These are phyloP conservation scores for Monochamus alternatus DNA, from an alignment of 2,888 invertebrate genomes.

Conservation along the genomic window DNA sequence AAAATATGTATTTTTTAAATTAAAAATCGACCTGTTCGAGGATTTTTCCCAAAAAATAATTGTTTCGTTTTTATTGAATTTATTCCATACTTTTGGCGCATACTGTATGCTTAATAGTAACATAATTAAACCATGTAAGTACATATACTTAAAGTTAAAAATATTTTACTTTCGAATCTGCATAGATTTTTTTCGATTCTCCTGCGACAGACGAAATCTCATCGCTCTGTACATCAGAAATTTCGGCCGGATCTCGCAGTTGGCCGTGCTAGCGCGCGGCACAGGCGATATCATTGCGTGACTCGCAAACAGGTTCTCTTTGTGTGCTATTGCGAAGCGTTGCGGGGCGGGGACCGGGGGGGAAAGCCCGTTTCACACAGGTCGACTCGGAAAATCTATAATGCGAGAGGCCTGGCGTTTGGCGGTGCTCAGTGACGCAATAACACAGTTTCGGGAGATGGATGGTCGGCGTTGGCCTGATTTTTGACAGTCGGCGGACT, in stretches of 20 bases:
- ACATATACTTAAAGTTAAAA: too few relatives aligned
- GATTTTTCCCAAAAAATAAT: too few relatives aligned
- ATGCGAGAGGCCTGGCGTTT: constrained; percentile 36
- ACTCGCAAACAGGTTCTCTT: constrained; percentile 59
- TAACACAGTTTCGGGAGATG: not conserved
- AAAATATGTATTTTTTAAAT: too few relatives aligned
- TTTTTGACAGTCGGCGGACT: too few relatives aligned
- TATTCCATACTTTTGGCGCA: too few relatives aligned
- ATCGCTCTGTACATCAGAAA: constrained; percentile 1
- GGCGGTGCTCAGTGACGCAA: constrained; percentile 8
- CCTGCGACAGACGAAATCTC: not conserved
- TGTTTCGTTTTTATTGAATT: too few relatives aligned
- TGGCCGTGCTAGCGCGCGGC: constrained; percentile 51
- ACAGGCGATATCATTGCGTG: constrained; percentile 53
- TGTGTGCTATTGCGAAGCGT: constrained; percentile 49
- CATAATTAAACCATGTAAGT: too few relatives aligned
- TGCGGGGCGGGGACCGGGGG: constrained; percentile 45
- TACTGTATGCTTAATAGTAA: too few relatives aligned
- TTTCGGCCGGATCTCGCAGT: constrained; percentile 37
- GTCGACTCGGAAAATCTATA: constrained; percentile 61
- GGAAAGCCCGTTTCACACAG: constrained; percentile 53
- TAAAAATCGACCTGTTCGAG: too few relatives aligned
- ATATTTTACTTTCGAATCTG: not conserved
- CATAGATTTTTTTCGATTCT: too few relatives aligned
- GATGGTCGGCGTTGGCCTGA: too few relatives aligned